Conservation (phyloP, 2,888 invertebrate genomes). For the Rhamnusium bicolor region DNA sequence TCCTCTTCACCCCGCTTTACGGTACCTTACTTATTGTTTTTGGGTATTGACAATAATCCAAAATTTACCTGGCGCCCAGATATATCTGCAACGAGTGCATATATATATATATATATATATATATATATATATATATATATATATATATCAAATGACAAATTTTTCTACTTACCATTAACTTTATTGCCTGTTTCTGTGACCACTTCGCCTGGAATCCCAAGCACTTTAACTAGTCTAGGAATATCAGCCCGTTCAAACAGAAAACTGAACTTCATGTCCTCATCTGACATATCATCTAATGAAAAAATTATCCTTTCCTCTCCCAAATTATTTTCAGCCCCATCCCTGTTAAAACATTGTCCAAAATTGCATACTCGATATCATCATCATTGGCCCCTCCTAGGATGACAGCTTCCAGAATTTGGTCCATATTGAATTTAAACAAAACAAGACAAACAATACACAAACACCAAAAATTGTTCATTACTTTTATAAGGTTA, state of each 20-base stretch:
- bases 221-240: neutral
- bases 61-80: too few species aligned
- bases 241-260: constrained; percentile 24
- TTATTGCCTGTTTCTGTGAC: constrained; percentile 7
- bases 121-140: too few species aligned
- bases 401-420: constrained; percentile 12
- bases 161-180: constrained; percentile 12
- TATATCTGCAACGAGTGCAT: too few species aligned
- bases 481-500: too few species aligned
- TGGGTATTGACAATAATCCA: too few species aligned
- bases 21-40: too few species aligned
- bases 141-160: too few species aligned
- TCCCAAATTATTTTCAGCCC: neutral
- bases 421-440: constrained; percentile 6
- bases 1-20: too few species aligned
- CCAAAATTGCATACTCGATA: constrained; percentile 10
- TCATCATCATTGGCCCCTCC: constrained; percentile 17
- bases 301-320: too few species aligned
- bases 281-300: constrained; percentile 18
- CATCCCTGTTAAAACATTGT: constrained; percentile 11
- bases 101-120: too few species aligned
- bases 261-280: constrained; percentile 14
- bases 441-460: too few species aligned
- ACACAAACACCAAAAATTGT: too few species aligned
- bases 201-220: constrained; percentile 16